Percentiles rank a stretch among this genome's conserved stretches.
These are phyloP conservation scores for Addax nasomaculatus DNA, from an alignment of 2,113 vertebrate genomes.

Conservation along the genomic window DNA sequence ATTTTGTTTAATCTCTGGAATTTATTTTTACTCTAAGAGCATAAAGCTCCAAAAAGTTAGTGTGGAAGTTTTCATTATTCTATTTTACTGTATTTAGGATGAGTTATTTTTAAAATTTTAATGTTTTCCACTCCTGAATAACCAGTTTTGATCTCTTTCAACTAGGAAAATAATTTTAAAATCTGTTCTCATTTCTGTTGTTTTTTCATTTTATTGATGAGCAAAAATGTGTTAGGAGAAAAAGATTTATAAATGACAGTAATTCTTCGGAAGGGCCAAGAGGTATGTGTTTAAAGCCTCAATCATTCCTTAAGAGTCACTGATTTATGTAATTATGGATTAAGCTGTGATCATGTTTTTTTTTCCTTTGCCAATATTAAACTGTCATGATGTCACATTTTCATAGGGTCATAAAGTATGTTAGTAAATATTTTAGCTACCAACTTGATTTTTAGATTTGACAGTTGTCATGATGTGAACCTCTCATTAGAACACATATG, in stretches of 20 bases:
- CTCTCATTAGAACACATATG: not conserved
- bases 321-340: not conserved
- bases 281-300: not conserved
- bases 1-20: conserved; percentile 19
- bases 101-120: not conserved
- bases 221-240: conserved; percentile 12
- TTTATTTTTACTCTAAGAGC: conserved; percentile 9
- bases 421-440: not conserved
- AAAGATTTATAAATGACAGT: not conserved
- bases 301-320: not conserved
- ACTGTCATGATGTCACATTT: not conserved
- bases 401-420: not conserved
- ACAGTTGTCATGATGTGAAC: not conserved
- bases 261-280: not conserved
- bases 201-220: conserved; percentile 41
- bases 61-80: not conserved
- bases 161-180: conserved; percentile 13
- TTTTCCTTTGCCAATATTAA: not conserved
- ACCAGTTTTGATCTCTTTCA: not conserved
- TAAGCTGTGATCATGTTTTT: not conserved
- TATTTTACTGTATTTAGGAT: not conserved
- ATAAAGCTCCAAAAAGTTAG: not conserved
- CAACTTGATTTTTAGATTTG: not conserved
- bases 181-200: not conserved
- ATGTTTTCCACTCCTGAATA: not conserved